Evolutionary conservation across 2,888 invertebrate species (phyloP).

Genomic region (Oxystoma pomonae): DNA sequence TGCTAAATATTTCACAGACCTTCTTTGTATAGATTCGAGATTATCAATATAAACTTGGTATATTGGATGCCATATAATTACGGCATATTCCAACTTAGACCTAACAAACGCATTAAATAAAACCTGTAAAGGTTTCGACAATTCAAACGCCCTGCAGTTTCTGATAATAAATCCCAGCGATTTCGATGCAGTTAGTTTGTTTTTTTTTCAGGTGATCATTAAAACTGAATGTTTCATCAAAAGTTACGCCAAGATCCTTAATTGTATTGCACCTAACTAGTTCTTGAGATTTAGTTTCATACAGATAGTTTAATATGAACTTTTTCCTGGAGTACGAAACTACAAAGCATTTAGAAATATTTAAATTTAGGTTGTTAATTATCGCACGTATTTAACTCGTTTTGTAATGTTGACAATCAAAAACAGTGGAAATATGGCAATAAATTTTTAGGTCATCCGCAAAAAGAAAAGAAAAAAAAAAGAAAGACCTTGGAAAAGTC

Average conservation of each 20-base stretch:
- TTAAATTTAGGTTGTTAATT: neutral
- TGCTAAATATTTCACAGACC: neutral
- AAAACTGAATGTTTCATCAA: neutral
- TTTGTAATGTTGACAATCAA: neutral
- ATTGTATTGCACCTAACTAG: neutral
- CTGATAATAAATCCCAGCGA: neutral
- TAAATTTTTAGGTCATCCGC: neutral
- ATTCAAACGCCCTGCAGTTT: neutral
- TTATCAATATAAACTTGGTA: neutral
- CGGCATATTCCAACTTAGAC: constrained; percentile 1
- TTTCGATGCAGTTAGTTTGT: neutral
- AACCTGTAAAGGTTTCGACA: neutral
- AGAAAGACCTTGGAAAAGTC: too few relatives aligned
- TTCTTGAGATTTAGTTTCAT: neutral
- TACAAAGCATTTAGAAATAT: neutral
- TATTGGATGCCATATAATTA: neutral
- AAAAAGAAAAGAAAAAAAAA: too few relatives aligned
- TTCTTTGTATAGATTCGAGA: neutral
- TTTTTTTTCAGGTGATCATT: neutral
- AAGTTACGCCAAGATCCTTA: neutral
- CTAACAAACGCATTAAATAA: neutral
- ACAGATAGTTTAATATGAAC: neutral
- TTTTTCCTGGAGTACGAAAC: neutral
- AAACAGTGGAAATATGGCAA: neutral
- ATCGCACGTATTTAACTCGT: too few relatives aligned